Evolutionary conservation across 2,113 vertebrate genomes (phyloP), one percentile per base, ranked within the genome.

Genomic region (Halichoeres trimaculatus): DNA sequence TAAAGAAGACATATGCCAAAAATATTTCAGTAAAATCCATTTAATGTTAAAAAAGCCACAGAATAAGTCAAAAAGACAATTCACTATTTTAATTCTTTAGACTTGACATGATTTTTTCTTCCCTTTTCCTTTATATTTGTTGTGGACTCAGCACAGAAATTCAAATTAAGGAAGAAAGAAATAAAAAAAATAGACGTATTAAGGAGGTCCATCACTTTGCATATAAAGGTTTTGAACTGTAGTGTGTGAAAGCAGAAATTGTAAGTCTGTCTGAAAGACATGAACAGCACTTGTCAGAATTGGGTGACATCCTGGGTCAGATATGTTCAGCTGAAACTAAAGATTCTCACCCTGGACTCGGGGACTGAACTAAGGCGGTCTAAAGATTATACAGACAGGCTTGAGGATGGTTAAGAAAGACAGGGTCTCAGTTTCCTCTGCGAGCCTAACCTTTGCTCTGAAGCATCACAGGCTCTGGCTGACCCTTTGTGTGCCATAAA

Each of bases 401-500:
- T 22, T 10, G 54, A 17, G 41, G 20, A n/a, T 1, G 20, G 8
- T 20, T 53, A 1, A 2, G 16, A 55, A 17, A 7, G 19, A 34
- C 10, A 35, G 35, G 2, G 38, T 23, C 53, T 13, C 7, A 2
- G 13, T 3, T 34, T 3, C 5, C 38, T 61, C 50, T 48, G 13
- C 23, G 61, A 12, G 35, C 48, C 3, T 30, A 17, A 19, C 8
- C 38, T 13, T 56, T 9, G 17, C 7, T 62, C 11, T 34, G 7
- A 8, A 47, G n/a, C 12, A 10, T 61, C 56, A 38, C 11, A 47
- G n/a, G 34, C 40, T 50, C 24, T 10, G 26, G 23, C 36, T 38
- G 51, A 10, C 24, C 24, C 19, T 14, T 41, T 79, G 43, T 22
- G 60, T 2, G 0, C 64, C 51, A 62, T 14, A 65, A 67, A 50